phyloP scores from a whole-genome alignment of 2,113 vertebrate species.

The Tiliqua scincoides region DNA sequence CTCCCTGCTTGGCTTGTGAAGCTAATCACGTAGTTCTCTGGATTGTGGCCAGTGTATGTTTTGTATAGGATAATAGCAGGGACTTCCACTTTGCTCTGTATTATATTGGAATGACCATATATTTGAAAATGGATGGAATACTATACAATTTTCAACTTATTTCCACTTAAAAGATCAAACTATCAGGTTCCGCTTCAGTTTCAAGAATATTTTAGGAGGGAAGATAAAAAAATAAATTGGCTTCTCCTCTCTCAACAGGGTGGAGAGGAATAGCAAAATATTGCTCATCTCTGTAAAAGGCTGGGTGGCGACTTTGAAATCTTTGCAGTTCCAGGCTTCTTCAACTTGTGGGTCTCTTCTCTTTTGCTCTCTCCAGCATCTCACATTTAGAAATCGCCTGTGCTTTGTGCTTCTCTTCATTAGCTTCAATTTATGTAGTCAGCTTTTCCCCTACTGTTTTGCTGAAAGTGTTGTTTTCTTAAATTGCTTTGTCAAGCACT shows the following conservation, averaged over 20 bases:
- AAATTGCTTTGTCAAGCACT: slow-evolving; percentile 36
- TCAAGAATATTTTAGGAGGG: background rate
- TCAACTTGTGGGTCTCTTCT: slow-evolving; percentile 17
- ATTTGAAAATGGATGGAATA: background rate
- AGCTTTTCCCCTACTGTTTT: slow-evolving; percentile 51
- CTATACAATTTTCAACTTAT: background rate
- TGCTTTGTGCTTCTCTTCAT: slow-evolving; percentile 51
- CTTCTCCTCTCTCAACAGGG: background rate
- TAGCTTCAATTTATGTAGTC: slow-evolving; percentile 47
- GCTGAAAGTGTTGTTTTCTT: slow-evolving; percentile 54
- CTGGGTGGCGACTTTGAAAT: slow-evolving; percentile 19
- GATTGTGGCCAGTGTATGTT: background rate
- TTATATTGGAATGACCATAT: background rate
- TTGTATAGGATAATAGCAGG: background rate
- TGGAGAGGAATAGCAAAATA: background rate
- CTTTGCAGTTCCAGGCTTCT: background rate
- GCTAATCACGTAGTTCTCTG: background rate
- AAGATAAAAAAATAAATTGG: background rate
- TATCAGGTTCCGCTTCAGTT: slow-evolving; percentile 7
- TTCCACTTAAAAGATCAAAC: background rate
- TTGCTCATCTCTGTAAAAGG: background rate
- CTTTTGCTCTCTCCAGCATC: background rate
- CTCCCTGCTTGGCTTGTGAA: background rate
- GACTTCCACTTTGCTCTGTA: background rate
- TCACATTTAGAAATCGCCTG: slow-evolving; percentile 17